Evolutionary conservation across 1,140 invertebrate species (phyloP).

Genomic region (Drosophila tropicalis): DNA sequence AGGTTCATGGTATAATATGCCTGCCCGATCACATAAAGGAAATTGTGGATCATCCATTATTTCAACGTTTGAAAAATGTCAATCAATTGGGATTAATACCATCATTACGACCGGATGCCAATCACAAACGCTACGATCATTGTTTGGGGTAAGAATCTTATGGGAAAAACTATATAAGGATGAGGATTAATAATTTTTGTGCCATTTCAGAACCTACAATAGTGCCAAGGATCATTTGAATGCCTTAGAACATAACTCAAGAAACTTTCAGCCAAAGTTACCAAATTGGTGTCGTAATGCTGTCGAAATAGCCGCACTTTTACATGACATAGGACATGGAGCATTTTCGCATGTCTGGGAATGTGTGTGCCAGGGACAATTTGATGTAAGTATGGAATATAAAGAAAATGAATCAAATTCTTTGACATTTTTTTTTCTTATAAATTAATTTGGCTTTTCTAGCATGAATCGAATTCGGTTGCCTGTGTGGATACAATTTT

Average conservation of each 20-base stretch:
- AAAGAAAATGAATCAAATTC: not conserved
- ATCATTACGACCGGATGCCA: not conserved
- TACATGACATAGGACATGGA: constrained; percentile 89
- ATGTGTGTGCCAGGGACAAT: constrained; percentile 42
- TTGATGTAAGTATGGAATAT: constrained; percentile 50
- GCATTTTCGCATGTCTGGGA: constrained; percentile 88
- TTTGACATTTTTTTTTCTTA: not conserved
- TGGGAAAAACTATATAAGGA: not conserved
- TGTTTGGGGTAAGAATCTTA: constrained; percentile 62
- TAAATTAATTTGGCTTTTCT: not conserved
- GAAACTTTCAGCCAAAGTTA: constrained; percentile 32
- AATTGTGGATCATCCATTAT: constrained; percentile 54
- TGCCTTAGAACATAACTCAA: constrained; percentile 58
- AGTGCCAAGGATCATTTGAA: constrained; percentile 55
- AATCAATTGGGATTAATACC: constrained; percentile 58
- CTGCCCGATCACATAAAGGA: constrained; percentile 50
- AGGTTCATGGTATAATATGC: constrained; percentile 59
- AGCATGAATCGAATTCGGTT: constrained; percentile 62
- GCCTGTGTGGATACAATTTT: constrained; percentile 71
- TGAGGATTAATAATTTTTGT: not conserved
- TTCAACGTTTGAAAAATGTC: constrained; percentile 67
- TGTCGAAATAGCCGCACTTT: constrained; percentile 86
- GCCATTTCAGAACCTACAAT: constrained; percentile 42
- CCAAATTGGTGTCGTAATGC: constrained; percentile 63
- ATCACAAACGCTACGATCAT: constrained; percentile 67